Evolutionary conservation across 2,113 vertebrate species (phyloP).

Genomic region (Onychostruthus taczanowskii): DNA sequence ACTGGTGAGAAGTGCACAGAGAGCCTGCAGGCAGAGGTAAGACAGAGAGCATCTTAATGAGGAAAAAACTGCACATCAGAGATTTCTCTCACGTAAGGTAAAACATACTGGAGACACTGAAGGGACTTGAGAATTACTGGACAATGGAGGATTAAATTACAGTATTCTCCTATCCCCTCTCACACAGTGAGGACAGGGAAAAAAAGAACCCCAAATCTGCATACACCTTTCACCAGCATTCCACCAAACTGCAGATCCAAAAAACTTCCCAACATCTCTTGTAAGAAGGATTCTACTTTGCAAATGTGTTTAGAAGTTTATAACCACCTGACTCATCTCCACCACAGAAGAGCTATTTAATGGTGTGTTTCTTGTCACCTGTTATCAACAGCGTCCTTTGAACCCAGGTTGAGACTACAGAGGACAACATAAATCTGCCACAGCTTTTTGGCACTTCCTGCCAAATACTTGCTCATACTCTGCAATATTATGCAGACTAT

Average conservation of each 20-base stretch:
- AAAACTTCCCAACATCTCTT: background rate
- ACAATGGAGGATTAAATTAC: background rate
- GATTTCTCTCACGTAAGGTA: background rate
- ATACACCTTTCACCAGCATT: background rate
- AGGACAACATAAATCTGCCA: slow-evolving; percentile 28
- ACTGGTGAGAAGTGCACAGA: background rate
- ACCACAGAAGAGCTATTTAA: slow-evolving; percentile 16
- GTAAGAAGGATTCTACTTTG: background rate
- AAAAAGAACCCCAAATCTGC: background rate
- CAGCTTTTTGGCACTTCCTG: slow-evolving; percentile 21
- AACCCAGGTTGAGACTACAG: background rate
- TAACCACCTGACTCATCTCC: slow-evolving; percentile 19
- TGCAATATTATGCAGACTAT: slow-evolving; percentile 30
- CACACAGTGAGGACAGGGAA: background rate
- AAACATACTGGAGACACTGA: background rate
- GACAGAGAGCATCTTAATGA: background rate
- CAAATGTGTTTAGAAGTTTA: slow-evolving; percentile 4
- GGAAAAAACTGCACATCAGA: background rate
- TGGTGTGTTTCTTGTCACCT: background rate
- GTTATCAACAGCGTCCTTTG: slow-evolving; percentile 10
- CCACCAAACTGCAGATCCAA: background rate
- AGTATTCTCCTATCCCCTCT: background rate
- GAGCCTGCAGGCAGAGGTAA: slow-evolving; percentile 2
- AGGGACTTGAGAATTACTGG: background rate
- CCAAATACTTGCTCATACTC: slow-evolving; percentile 2